Evolutionary conservation across 2,888 invertebrate genomes (phyloP), one percentile per base, ranked within the genome.

Genomic region (Diogma glabrata): DNA sequence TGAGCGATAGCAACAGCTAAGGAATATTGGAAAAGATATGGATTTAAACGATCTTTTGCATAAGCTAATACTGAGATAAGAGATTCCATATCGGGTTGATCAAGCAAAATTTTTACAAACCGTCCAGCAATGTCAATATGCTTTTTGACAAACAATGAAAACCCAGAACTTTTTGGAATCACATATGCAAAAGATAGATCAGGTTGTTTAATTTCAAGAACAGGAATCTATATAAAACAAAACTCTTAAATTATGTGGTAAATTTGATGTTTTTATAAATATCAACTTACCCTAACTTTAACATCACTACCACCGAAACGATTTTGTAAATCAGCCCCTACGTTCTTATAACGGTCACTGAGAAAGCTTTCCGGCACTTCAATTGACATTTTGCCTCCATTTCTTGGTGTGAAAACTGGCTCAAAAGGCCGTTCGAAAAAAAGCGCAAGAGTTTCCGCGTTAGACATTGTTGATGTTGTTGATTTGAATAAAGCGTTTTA

Each of bases 21-120:
- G 40, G 82, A 78, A 64, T 89, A 90, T 66, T 87, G 83, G 70
- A 86, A 91, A 56, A 91, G 67, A 57, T 84, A 81, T 0, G 89
- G 82, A 67, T 91, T 91, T 9, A 89, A 69, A 33, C 83, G 78
- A 58, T 83, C 83, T 53, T 87, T 77, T 4, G 60, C 75, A 60
- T 74, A 88, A 8, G 80, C 81, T 45, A 83, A 77, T 14, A 82
- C 75, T 0, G 87, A 79, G 20, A 83, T 67, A 50, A 89, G 78
- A 24, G 82, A 77, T 16, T 83, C 78, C 12, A 78, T 68, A 17
- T 73, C 63, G 3, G 62, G 57, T 64, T 72, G 67, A 78, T 85
- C 73, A 72, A 87, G 69, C 51, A 87, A 79, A 20, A 80, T 72
- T 50, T 81, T 75, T 50, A 86, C 82, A 53, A 90, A 75, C 56